Conservation (phyloP, 2,797 vertebrate genomes). For the Holocentrus rufus region DNA sequence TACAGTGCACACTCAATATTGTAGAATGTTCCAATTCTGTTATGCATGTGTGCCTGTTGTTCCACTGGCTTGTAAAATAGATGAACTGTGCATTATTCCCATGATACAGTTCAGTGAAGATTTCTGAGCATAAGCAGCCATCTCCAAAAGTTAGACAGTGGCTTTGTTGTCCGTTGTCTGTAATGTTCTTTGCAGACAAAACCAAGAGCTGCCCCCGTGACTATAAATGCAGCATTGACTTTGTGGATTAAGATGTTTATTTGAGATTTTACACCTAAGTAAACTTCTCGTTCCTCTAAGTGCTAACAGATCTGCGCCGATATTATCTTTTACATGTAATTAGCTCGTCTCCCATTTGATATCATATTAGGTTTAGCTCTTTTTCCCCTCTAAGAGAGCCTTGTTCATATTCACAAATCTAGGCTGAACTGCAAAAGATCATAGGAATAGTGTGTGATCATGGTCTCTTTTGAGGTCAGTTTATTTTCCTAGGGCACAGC, state of each 20-base stretch:
- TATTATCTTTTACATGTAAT: background rate
- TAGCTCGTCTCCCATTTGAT: background rate
- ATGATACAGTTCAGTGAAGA: conserved; percentile 28
- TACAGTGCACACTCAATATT: background rate
- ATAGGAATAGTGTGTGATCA: conserved; percentile 4
- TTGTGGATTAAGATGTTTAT: background rate
- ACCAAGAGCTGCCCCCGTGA: background rate
- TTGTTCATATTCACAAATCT: background rate
- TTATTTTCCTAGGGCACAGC: background rate
- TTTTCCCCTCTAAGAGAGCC: background rate
- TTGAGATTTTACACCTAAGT: background rate
- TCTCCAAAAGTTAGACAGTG: conserved; percentile 1
- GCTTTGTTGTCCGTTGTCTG: conserved; percentile 11
- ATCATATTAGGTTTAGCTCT: background rate
- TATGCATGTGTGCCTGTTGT: background rate
- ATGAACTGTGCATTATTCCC: conserved; percentile 20
- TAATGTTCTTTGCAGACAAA: background rate
- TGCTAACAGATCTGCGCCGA: background rate
- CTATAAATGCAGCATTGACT: background rate
- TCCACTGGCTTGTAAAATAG: conserved; percentile 11
- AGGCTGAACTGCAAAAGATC: background rate
- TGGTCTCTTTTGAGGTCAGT: conserved; percentile 1
- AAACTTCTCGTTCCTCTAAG: background rate
- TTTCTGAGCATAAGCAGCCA: conserved; percentile 16
- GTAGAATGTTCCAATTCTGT: background rate